A percentile compares a stretch with the other conserved stretches of the same genome.
Conservation (phyloP, 2,888 invertebrate species). For the Lithophane ornitopus region DNA sequence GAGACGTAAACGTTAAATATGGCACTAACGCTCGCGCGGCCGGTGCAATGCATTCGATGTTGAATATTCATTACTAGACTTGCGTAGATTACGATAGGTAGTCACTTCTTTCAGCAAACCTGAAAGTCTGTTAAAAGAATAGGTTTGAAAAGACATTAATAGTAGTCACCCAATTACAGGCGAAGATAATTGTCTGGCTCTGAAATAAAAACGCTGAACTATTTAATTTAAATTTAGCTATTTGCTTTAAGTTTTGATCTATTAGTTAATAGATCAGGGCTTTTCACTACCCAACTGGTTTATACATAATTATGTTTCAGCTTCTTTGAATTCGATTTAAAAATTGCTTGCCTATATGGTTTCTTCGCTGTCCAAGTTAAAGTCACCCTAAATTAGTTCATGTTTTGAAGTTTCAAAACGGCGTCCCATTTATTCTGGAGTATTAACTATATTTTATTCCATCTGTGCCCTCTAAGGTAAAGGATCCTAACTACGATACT, state of each 20-base stretch:
- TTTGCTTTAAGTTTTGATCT: neutral
- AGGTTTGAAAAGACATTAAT: neutral
- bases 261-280: neutral
- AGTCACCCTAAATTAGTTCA: no score
- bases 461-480: neutral
- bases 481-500: neutral
- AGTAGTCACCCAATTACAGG: neutral
- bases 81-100: neutral
- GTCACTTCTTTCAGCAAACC: neutral
- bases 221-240: neutral
- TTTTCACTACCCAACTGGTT: no score
- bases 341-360: no score
- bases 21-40: neutral
- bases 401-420: neutral
- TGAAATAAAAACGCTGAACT: neutral
- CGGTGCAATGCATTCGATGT: conserved; percentile 2
- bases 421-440: neutral
- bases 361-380: no score
- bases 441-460: neutral
- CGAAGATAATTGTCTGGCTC: neutral
- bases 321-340: no score
- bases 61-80: neutral
- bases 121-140: neutral
- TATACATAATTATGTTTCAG: no score
- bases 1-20: conserved; percentile 29